Percentiles rank a stretch among this genome's conserved stretches.
phyloP scores from a whole-genome alignment of 2,113 vertebrate species.

The Pardalotus punctatus region DNA sequence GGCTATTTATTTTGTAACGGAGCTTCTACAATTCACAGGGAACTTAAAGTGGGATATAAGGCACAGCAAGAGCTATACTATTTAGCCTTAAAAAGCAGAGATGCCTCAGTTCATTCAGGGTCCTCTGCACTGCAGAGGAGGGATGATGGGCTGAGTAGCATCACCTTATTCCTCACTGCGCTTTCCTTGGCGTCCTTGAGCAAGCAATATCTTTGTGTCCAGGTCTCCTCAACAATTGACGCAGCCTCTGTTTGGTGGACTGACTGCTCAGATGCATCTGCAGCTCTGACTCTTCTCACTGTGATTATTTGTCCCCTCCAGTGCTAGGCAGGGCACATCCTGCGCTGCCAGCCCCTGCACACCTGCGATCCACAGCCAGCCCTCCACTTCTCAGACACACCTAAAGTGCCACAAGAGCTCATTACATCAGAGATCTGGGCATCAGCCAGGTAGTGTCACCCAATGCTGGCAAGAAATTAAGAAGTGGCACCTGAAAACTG shows the following conservation, averaged over 20 bases:
- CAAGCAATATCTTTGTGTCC: not conserved
- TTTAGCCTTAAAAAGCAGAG: not conserved
- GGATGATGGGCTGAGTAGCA: not conserved
- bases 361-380: not conserved
- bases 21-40: not conserved
- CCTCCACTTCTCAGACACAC: not conserved
- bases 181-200: not conserved
- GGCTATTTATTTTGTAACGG: not conserved
- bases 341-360: not conserved
- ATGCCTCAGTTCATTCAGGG: not conserved
- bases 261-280: not conserved
- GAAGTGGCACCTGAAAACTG: not conserved
- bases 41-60: not conserved
- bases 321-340: not conserved
- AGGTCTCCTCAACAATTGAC: not conserved
- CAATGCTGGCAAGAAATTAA: not conserved
- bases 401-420: not conserved
- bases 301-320: not conserved
- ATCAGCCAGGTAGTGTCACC: not conserved
- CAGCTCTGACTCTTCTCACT: not conserved
- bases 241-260: not conserved
- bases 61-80: not conserved
- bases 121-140: not conserved
- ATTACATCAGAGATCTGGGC: not conserved
- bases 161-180: not conserved